A percentile compares a stretch with the other conserved stretches of the same genome.
phyloP scores from a whole-genome alignment of 2,113 vertebrate genomes.

The Trematocara nigrifrons region DNA sequence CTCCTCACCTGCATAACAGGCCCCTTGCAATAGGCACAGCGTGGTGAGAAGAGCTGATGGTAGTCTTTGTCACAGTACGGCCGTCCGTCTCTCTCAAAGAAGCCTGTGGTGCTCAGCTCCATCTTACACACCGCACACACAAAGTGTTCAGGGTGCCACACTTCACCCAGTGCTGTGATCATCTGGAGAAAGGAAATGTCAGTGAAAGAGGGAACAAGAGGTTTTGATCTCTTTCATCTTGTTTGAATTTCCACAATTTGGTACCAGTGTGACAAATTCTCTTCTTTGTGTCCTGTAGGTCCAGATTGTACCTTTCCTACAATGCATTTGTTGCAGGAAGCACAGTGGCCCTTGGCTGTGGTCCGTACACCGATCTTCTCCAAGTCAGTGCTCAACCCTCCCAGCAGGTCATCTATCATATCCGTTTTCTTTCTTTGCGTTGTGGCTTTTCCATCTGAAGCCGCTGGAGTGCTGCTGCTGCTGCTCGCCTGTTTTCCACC shows the following conservation, averaged over 20 bases:
- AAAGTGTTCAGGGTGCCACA: slow-evolving; percentile 90
- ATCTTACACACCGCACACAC: slow-evolving; percentile 73
- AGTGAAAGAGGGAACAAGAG: neutral
- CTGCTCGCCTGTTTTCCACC: neutral
- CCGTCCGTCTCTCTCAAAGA: slow-evolving; percentile 79
- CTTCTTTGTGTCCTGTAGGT: neutral
- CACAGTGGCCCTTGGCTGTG: slow-evolving; percentile 74
- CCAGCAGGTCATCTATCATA: slow-evolving; percentile 80
- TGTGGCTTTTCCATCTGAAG: neutral
- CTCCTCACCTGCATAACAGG: slow-evolving; percentile 74
- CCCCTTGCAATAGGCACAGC: slow-evolving; percentile 82
- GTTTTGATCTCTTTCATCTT: neutral
- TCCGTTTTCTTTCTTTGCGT: slow-evolving; percentile 27
- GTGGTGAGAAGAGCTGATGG: slow-evolving; percentile 78
- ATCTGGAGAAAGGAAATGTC: slow-evolving; percentile 57
- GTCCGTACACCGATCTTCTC: slow-evolving; percentile 84
- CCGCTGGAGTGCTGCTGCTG: neutral
- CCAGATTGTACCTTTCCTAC: slow-evolving; percentile 77
- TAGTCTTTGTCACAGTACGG: slow-evolving; percentile 85
- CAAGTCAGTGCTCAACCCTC: slow-evolving; percentile 79
- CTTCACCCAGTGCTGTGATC: slow-evolving; percentile 80
- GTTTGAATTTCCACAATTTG: neutral
- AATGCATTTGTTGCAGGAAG: slow-evolving; percentile 81
- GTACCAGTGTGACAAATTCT: neutral
- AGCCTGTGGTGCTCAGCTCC: slow-evolving; percentile 75